These are phyloP conservation scores for Ceramica pisi DNA, from an alignment of 2,888 invertebrate genomes.

Conservation along the genomic window DNA sequence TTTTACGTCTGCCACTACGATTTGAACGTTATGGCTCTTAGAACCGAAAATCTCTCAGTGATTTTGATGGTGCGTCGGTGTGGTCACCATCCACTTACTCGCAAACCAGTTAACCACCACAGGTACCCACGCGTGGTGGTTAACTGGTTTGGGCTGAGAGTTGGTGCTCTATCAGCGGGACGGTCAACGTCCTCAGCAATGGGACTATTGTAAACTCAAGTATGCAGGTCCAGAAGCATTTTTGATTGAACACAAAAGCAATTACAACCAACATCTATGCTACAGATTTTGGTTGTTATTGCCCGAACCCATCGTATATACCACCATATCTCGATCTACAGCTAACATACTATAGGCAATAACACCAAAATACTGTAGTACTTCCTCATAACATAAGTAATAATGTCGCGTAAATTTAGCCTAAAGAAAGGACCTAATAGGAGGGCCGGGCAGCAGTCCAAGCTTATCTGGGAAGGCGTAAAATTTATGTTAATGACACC, in stretches of 20 bases:
- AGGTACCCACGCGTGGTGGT: background rate
- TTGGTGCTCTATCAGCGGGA: background rate
- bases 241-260: background rate
- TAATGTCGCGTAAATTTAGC: constrained; percentile 79
- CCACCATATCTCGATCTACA: constrained; percentile 39
- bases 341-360: constrained; percentile 63
- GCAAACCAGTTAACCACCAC: too few species aligned
- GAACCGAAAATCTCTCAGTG: background rate
- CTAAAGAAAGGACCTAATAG: constrained; percentile 79
- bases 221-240: background rate
- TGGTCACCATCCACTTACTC: background rate
- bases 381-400: constrained; percentile 75
- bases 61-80: too few species aligned
- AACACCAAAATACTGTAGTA: constrained; percentile 68
- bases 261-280: background rate
- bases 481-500: constrained; percentile 88
- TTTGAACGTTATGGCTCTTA: too few species aligned
- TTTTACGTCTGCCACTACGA: too few species aligned
- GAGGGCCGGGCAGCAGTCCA: constrained; percentile 81
- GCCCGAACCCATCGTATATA: constrained; percentile 5
- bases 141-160: background rate
- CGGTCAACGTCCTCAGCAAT: background rate
- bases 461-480: constrained; percentile 84
- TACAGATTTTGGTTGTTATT: too few species aligned
- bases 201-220: background rate